Evolutionary conservation across 2,113 vertebrate species (phyloP).

Genomic region (Emydocephalus ijimae): DNA sequence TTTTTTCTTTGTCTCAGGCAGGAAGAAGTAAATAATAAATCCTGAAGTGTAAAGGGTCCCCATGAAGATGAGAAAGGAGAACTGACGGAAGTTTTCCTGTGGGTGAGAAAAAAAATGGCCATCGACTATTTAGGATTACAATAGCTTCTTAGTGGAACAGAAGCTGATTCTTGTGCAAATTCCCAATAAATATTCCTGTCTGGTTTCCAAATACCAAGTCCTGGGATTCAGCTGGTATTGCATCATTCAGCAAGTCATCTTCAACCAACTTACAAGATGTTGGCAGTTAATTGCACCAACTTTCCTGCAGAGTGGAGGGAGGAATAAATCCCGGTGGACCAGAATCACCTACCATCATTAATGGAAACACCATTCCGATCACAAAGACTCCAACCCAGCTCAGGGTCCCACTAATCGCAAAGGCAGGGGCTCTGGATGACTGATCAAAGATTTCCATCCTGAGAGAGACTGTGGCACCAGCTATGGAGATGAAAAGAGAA

Average conservation of each 20-base stretch:
- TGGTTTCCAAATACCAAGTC: background rate
- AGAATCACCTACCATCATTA: conserved; percentile 65
- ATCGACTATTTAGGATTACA: background rate
- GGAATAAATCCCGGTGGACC: background rate
- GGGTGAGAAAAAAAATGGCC: conserved; percentile 21
- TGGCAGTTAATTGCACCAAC: accelerated
- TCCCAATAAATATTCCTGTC: background rate
- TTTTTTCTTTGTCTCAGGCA: conserved; percentile 89
- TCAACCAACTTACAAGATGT: background rate
- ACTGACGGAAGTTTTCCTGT: conserved; percentile 77
- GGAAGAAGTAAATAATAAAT: conserved; percentile 68
- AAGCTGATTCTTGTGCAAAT: background rate
- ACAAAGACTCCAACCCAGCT: conserved; percentile 60
- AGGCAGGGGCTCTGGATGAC: conserved; percentile 58
- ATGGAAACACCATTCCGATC: conserved; percentile 61
- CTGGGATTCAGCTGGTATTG: background rate
- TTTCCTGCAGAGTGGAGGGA: background rate
- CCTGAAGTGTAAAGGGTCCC: conserved; percentile 70
- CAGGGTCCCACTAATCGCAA: conserved; percentile 45
- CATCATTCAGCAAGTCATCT: background rate
- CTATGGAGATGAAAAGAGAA: conserved; percentile 28
- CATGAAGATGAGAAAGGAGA: conserved; percentile 82
- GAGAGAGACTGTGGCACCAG: conserved; percentile 52
- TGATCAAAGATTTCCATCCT: conserved; percentile 62
- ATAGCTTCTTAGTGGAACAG: background rate